Base-by-base conservation (phyloP, 2,888 invertebrate species). In the Terebella lapidaria region DNA sequence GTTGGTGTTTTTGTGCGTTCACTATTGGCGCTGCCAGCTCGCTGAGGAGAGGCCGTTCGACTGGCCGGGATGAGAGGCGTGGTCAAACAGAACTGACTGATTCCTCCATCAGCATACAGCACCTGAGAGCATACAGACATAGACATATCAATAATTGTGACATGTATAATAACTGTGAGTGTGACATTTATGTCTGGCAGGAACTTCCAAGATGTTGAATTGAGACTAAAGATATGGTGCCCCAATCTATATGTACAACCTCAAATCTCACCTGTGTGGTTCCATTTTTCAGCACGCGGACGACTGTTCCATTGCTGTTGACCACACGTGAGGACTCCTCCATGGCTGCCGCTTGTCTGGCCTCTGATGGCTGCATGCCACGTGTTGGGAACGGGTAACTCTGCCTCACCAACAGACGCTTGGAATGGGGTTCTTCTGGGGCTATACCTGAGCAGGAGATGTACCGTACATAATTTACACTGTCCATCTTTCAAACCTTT, bases 251-350 rank as follows among this genome's bases (percentile, higher is more conserved):
- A n/a, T n/a, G n/a, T n/a, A n/a, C n/a, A n/a, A n/a, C n/a, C n/a
- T n/a, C n/a, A n/a, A n/a, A n/a, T n/a, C n/a, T n/a, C n/a, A 79
- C 79, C 74, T 77, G 72, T 15, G 73, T 64, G 26, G 72, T 71
- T n/a, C 78, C 79, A 66, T 80, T 76, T 29, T 67, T 60, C 75
- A 78, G 74, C 54, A 72, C 75, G 62, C 76, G 76, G 62, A 80
- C 68, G 4, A 81, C 79, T 4, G 72, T 74, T 15, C 80, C 80
- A 61, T 79, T 78, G 5, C 73, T 70, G 22, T 74, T 77, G 54
- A 77, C 75, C 45, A 76, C 66, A 3, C 81, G 67, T 0, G 74
- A 73, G 49, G 66, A 63, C 64, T 80, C 81, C 26, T 69, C 62
- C 46, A 72, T 65, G 60, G 74, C 73, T 51, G 71, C 70, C 59